Evolutionary conservation across 2,797 vertebrate species (phyloP).

Genomic region (Cichlasoma orientale): DNA sequence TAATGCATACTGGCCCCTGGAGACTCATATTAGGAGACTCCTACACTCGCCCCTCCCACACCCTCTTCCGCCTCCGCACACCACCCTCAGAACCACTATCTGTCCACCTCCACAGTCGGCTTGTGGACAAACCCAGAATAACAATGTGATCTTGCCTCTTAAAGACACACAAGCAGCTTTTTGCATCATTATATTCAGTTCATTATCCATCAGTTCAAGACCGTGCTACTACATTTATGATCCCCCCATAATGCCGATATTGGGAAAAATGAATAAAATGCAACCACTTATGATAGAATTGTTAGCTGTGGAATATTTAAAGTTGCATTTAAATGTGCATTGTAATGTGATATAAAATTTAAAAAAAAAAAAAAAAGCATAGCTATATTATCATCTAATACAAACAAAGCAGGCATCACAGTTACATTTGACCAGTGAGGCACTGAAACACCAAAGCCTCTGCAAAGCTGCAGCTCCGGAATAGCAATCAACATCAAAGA

Average conservation of each 20-base stretch:
- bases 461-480: slow-evolving; percentile 56
- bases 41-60: slow-evolving; percentile 66
- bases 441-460: slow-evolving; percentile 14
- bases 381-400: slow-evolving; percentile 1
- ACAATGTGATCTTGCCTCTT: slow-evolving; percentile 79
- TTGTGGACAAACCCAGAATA: slow-evolving; percentile 83
- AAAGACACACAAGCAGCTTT: slow-evolving; percentile 69
- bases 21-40: slow-evolving; percentile 75
- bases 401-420: slow-evolving; percentile 24
- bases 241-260: not conserved
- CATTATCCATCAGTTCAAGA: slow-evolving; percentile 4
- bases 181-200: slow-evolving; percentile 29
- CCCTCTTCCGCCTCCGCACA: slow-evolving; percentile 65
- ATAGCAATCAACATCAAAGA: slow-evolving; percentile 67
- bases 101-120: slow-evolving; percentile 80
- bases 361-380: not conserved
- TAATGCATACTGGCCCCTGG: slow-evolving; percentile 64
- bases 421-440: not conserved
- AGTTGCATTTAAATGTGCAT: slow-evolving; percentile 2
- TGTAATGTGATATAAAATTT: not conserved
- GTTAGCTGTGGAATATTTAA: not conserved
- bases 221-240: not conserved
- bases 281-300: not conserved
- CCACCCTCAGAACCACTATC: slow-evolving; percentile 77
- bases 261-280: not conserved